Evolutionary conservation across 2,888 invertebrate genomes (phyloP).

Genomic region (Hemaris fuciformis): DNA sequence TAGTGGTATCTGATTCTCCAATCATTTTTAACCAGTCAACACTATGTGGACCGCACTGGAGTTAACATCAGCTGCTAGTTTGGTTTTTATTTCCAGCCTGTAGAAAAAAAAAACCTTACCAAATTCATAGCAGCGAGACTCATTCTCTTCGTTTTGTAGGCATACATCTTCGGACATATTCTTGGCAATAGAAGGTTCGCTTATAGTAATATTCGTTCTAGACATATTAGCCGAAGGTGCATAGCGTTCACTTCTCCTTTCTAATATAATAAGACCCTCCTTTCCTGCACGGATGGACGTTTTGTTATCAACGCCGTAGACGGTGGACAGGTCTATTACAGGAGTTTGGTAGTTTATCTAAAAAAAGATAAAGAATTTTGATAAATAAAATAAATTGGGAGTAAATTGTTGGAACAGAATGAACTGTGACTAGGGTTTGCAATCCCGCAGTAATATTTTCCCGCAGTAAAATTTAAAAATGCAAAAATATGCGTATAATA

Average conservation of each 20-base stretch:
- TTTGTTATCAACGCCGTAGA: constrained; percentile 58
- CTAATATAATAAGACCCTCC: constrained; percentile 52
- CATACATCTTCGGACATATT: constrained; percentile 33
- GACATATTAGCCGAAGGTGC: constrained; percentile 37
- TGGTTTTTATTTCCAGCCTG: neutral
- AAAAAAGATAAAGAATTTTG: too few relatives aligned
- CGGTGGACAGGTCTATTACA: constrained; percentile 56
- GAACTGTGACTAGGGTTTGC: too few relatives aligned
- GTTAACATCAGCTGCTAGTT: too few relatives aligned
- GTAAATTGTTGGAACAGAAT: too few relatives aligned
- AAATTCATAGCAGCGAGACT: constrained; percentile 55
- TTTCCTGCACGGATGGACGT: constrained; percentile 46
- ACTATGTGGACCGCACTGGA: too few relatives aligned
- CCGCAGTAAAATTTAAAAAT: too few relatives aligned
- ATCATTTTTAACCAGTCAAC: too few relatives aligned
- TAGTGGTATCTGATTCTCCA: too few relatives aligned
- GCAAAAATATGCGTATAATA: too few relatives aligned
- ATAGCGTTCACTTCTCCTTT: constrained; percentile 42
- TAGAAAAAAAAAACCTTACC: constrained; percentile 41
- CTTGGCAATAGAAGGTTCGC: neutral
- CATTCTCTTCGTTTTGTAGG: constrained; percentile 45
- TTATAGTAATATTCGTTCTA: neutral
- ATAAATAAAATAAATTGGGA: too few relatives aligned
- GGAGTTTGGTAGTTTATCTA: constrained; percentile 68
- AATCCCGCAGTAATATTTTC: too few relatives aligned